Percentiles rank a stretch among this genome's conserved stretches.
phyloP scores from a whole-genome alignment of 2,797 vertebrate genomes.

The Tangara arthus region DNA sequence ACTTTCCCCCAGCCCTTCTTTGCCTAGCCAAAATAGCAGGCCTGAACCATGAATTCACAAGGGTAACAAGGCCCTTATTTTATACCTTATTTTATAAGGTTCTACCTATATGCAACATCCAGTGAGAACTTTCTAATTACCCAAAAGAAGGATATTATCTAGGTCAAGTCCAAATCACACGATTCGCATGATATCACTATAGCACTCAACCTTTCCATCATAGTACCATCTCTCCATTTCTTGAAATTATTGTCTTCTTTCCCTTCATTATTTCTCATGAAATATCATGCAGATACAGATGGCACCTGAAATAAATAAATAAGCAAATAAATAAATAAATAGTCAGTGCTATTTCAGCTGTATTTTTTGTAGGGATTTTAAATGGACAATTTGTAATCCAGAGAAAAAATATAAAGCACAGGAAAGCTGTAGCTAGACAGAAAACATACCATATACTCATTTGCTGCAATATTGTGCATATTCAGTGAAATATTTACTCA shows the following conservation, averaged over 20 bases:
- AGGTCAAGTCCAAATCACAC: not conserved
- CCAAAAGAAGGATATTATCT: not conserved
- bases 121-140: slow-evolving; percentile 15
- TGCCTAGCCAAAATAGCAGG: not conserved
- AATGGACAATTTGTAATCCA: not conserved
- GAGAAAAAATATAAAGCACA: not conserved
- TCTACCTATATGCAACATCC: not conserved
- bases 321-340: not conserved
- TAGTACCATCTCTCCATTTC: not conserved
- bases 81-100: not conserved
- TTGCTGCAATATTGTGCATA: not conserved
- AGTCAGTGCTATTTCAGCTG: not conserved
- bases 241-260: not conserved
- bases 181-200: not conserved
- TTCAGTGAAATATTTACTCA: not conserved
- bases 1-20: not conserved
- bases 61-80: not conserved
- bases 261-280: not conserved
- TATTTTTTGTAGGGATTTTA: not conserved
- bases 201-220: not conserved
- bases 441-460: not conserved
- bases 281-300: not conserved
- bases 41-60: not conserved
- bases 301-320: not conserved
- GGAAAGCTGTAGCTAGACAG: not conserved